These are phyloP conservation scores for Picathartes gymnocephalus DNA, from an alignment of 2,113 vertebrate genomes.

Conservation along the genomic window DNA sequence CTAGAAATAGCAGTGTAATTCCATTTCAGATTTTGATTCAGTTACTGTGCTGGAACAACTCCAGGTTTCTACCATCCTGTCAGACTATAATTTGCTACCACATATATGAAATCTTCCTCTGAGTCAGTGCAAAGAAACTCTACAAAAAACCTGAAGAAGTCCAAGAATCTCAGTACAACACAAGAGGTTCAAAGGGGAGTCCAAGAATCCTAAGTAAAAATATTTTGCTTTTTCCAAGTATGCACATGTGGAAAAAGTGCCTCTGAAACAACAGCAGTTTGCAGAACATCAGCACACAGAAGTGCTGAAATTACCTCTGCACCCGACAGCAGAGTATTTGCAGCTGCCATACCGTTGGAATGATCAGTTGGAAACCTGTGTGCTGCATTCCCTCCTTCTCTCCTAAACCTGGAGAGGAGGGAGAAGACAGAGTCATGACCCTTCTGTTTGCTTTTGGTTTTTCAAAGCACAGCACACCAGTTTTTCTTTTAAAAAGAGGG, in stretches of 20 bases:
- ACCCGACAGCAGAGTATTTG: fast-evolving
- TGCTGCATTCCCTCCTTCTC: not conserved
- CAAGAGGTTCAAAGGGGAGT: not conserved
- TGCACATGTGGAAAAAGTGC: not conserved
- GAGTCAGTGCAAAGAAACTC: not conserved
- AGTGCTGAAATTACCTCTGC: slow-evolving; percentile 1
- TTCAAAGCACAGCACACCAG: not conserved
- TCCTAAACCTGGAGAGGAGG: not conserved
- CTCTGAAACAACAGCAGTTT: not conserved
- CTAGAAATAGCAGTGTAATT: not conserved
- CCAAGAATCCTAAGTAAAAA: slow-evolving; percentile 20
- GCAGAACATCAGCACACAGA: not conserved
- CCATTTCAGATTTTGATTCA: not conserved
- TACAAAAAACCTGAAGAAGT: not conserved
- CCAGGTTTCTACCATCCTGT: not conserved
- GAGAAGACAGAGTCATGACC: not conserved
- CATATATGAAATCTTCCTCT: not conserved
- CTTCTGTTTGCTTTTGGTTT: not conserved
- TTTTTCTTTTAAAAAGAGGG: not conserved
- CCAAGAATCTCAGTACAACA: slow-evolving; percentile 12
- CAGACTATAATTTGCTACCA: not conserved
- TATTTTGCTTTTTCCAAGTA: slow-evolving; percentile 22
- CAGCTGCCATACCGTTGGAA: not conserved
- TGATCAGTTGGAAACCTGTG: not conserved
- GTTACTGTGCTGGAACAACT: not conserved